Conservation (phyloP, 1,140 invertebrate genomes). For the Plutomurus gul region DNA sequence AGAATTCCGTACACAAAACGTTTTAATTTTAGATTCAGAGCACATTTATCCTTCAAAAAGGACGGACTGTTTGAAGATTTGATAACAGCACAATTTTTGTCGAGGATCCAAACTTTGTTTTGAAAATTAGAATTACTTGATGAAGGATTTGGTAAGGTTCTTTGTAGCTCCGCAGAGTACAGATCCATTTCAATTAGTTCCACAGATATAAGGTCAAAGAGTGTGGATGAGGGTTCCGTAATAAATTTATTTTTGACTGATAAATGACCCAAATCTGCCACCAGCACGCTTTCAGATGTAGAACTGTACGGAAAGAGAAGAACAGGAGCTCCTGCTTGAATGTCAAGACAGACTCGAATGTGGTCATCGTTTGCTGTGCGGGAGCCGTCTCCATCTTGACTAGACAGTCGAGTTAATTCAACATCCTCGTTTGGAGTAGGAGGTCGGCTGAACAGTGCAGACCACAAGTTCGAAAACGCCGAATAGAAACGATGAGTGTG, state of each 20-base stretch:
- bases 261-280: slow-evolving; percentile 80
- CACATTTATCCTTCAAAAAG: slow-evolving; percentile 77
- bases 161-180: slow-evolving; percentile 66
- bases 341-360: slow-evolving; percentile 68
- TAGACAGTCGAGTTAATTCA: not conserved
- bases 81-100: slow-evolving; percentile 22
- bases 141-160: not conserved
- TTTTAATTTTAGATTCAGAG: slow-evolving; percentile 77
- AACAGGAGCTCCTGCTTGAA: slow-evolving; percentile 76
- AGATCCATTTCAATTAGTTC: slow-evolving; percentile 82
- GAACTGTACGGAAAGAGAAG: slow-evolving; percentile 85
- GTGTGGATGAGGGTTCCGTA: not conserved
- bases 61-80: slow-evolving; percentile 58
- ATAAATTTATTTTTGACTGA: slow-evolving; percentile 75
- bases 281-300: slow-evolving; percentile 74
- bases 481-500: slow-evolving; percentile 92
- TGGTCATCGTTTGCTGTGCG: slow-evolving; percentile 12
- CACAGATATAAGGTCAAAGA: slow-evolving; percentile 60
- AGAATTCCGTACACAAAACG: slow-evolving; percentile 56
- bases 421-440: not conserved
- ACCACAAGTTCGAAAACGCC: slow-evolving; percentile 69
- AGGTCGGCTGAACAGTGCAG: slow-evolving; percentile 53
- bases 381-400: not conserved
- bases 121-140: too few relatives aligned
- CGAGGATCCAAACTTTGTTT: slow-evolving; percentile 46